Base-by-base conservation (phyloP, 2,888 invertebrate genomes). In the Athalia cordata region DNA sequence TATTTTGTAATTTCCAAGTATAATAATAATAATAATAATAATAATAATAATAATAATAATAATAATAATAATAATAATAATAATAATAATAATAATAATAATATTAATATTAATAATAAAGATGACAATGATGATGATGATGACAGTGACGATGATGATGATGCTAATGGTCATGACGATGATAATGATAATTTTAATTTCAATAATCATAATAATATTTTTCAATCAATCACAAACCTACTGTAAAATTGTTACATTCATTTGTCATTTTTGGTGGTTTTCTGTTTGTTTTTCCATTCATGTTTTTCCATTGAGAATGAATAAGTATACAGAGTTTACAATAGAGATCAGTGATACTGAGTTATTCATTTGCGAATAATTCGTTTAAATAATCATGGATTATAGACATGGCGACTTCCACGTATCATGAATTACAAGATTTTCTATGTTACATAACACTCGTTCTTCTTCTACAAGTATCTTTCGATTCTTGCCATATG, bases 171-270 rank as follows among this genome's bases (percentile, higher is more conserved):
- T 66, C 45, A 52, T 68, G 52, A 70, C 55, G 49, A 70, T 70
- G 29, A 55, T 68, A 68, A n/a, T n/a, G n/a, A n/a, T 29, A 9
- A 11, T 55, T n/a, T 55, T 55, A 11, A 9, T n/a, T 55, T 55
- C 55, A 59, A 45, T 59, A 72, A 47, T 75, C 61, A 62, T 75
- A 75, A 52, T 83, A 85, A 87, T 85, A 83, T 84, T 84, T 76
- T 83, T 85, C 82, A 82, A 82, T 84, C 82, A 86, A 87, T 86
- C 86, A 86, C 87, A 87, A 87, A 83, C 85, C 85, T 85, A 85
- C 85, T 84, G 84, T 83, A 85, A 87, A 86, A 86, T 85, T 84
- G 85, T 83, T 84, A 83, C 83, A 82, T 83, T 84, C 82, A 80
- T 82, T 84, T 81, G 82, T 82, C 84, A 82, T 81, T 83, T 81